Evolutionary conservation across 1,140 invertebrate genomes (phyloP), one percentile per base, ranked within the genome.

Genomic region (Hestina assimilis): DNA sequence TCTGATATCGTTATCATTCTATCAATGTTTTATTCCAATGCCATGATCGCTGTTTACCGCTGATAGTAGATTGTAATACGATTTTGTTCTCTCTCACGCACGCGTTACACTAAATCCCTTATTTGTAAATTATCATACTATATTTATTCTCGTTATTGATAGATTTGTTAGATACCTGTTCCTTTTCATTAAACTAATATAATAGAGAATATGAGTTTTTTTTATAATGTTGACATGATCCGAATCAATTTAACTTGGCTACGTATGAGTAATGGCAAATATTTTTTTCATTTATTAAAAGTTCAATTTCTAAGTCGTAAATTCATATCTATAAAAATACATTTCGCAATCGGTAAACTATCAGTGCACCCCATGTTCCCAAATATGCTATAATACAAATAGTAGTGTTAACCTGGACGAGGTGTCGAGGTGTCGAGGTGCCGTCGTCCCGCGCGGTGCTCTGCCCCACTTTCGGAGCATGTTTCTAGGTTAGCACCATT

Each of bases 401-500:
- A 53, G 48, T 41, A 52, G 40, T 43, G 26, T 43, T 33, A 42
- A 42, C 31, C 31, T 21, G 46, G 19, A 35, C 46, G 31, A 38
- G 31, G 24, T 31, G n/a, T 7, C 9, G 19, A 28, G 21, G 20
- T 43, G 21, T 6, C 47, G 47, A 51, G 11, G 47, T 17, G 14
- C 15, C 8, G 6, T 3, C 15, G 28, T 11, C 14, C 6, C 12
- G 26, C 17, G 29, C 28, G 28, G 20, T 11, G 17, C 7, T 2
- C 29, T n/a, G n/a, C 12, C 5, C 5, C 12, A 19, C 11, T 28
- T 8, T 2, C 26, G 24, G 28, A n/a, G n/a, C n/a, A 9, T 48
- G 42, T 42, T 11, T 9, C 14, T 29, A 38, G 48, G 33, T 57
- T 80, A 85, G 81, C 83, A 83, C 82, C 79, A 83, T 83, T 73